A percentile compares a stretch with the other conserved stretches of the same genome.
phyloP scores from a whole-genome alignment of 2,888 invertebrate genomes.

The Sclerodermus sp. region DNA sequence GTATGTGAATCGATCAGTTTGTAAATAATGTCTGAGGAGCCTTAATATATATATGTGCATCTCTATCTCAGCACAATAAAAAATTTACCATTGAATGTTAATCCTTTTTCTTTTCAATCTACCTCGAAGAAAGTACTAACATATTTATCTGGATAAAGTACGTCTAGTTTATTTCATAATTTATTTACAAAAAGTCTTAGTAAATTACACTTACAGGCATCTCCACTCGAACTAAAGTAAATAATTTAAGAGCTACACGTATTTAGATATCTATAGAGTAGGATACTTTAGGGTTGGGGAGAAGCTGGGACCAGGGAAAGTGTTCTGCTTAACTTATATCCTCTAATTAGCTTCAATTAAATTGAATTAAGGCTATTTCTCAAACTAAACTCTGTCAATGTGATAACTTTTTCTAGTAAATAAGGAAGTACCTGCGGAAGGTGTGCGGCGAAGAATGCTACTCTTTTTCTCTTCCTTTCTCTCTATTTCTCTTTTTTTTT shows the following conservation, averaged over 20 bases:
- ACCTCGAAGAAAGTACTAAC: too few relatives aligned
- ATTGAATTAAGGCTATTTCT: background rate
- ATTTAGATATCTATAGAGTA: constrained; percentile 56
- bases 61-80: too few relatives aligned
- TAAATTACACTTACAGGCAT: constrained; percentile 58
- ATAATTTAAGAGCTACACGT: constrained; percentile 57
- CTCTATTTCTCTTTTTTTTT: background rate
- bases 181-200: constrained; percentile 58
- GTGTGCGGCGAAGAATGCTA: constrained; percentile 26
- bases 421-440: constrained; percentile 31
- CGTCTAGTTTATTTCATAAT: constrained; percentile 57
- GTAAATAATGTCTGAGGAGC: too few relatives aligned
- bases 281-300: constrained; percentile 52
- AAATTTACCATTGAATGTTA: too few relatives aligned
- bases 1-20: too few relatives aligned
- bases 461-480: constrained; percentile 12
- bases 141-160: constrained; percentile 52
- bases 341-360: background rate
- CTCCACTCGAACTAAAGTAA: constrained; percentile 57
- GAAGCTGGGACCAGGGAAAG: constrained; percentile 47
- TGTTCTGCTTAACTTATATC: constrained; percentile 31
- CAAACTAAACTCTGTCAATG: constrained; percentile 11
- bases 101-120: too few relatives aligned
- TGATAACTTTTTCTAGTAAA: constrained; percentile 11
- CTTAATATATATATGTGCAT: too few relatives aligned